phyloP scores from a whole-genome alignment of 2,888 invertebrate genomes.

The Sminthurides aquaticus region DNA sequence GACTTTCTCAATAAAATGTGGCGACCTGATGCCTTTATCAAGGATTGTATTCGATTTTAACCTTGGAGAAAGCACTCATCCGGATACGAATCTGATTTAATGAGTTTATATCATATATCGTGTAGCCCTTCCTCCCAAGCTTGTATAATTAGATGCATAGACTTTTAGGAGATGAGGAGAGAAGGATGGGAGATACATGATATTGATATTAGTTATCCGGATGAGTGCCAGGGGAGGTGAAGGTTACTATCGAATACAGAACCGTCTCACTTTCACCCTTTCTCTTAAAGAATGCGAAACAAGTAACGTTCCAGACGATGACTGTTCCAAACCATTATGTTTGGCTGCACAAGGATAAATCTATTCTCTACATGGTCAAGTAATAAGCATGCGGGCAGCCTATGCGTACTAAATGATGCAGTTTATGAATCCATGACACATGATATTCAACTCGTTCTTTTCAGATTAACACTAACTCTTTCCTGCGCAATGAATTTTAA shows the following conservation, averaged over 20 bases:
- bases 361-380: conserved; percentile 81
- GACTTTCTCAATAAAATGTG: conserved; percentile 89
- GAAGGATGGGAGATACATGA: neutral
- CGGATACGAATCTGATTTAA: neutral
- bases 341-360: conserved; percentile 80
- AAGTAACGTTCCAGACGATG: conserved; percentile 89
- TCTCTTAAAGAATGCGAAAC: conserved; percentile 66
- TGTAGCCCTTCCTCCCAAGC: too few relatives aligned
- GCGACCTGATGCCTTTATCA: conserved; percentile 89
- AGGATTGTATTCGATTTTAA: too few relatives aligned
- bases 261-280: too few relatives aligned
- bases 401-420: neutral
- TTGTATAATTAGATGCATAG: too few relatives aligned
- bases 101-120: too few relatives aligned
- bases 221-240: too few relatives aligned
- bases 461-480: conserved; percentile 68
- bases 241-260: too few relatives aligned
- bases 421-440: neutral
- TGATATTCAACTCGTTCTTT: conserved; percentile 44
- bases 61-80: neutral
- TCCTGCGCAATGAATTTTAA: conserved; percentile 93
- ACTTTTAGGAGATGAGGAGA: too few relatives aligned
- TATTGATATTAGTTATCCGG: too few relatives aligned
- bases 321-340: conserved; percentile 90
- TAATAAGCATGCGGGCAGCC: conserved; percentile 44